phyloP scores from a whole-genome alignment of 1,140 invertebrate genomes.

The Pseudomyrmex dendroicus region DNA sequence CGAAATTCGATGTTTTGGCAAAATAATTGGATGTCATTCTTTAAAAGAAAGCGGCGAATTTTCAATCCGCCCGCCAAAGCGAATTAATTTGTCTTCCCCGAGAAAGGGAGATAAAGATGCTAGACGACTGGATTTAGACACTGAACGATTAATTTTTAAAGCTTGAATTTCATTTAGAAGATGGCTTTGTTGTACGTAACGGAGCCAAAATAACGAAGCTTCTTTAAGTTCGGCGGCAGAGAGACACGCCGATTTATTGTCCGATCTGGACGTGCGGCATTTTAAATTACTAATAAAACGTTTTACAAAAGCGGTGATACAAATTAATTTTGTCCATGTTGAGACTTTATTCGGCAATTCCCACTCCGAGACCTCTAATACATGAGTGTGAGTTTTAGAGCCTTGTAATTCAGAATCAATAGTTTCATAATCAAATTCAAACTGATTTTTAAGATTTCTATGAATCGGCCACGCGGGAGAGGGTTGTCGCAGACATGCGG shows the following conservation, averaged over 20 bases:
- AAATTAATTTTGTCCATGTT: no score
- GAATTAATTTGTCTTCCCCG: slow-evolving; percentile 11
- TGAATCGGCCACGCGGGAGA: neutral
- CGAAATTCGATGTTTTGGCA: slow-evolving; percentile 27
- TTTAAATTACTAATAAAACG: no score
- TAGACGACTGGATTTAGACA: neutral
- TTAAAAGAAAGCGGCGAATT: slow-evolving; percentile 9
- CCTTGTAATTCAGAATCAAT: neutral
- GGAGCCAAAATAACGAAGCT: neutral
- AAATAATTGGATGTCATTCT: slow-evolving; percentile 23
- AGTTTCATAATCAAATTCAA: neutral
- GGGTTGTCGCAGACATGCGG: neutral
- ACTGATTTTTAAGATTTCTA: no score
- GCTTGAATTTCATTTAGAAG: neutral
- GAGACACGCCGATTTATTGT: neutral
- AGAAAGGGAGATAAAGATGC: neutral
- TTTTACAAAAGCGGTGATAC: neutral
- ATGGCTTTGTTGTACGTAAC: neutral
- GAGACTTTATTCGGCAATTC: no score
- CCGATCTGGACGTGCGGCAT: no score
- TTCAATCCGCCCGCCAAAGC: slow-evolving; percentile 32
- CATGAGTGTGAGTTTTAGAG: no score
- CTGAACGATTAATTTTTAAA: no score
- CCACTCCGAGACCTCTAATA: no score
- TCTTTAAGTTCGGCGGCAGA: neutral